phyloP scores from a whole-genome alignment of 2,797 vertebrate species.

The Rhynchotus rufescens region DNA sequence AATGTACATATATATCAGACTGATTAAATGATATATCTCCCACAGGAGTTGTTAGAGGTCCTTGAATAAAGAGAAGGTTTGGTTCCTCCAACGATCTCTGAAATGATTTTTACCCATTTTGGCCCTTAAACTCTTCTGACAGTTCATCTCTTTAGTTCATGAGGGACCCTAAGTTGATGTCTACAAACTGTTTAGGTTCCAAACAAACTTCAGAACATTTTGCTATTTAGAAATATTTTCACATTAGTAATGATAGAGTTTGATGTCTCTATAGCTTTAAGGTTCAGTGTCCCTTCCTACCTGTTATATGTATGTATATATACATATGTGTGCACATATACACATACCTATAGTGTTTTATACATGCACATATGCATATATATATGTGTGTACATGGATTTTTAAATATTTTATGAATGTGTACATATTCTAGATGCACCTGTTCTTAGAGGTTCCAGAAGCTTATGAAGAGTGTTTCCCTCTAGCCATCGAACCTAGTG shows the following conservation, averaged over 20 bases:
- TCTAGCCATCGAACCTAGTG: neutral
- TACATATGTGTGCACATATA: neutral
- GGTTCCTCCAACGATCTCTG: neutral
- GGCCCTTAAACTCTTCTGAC: neutral
- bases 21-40: neutral
- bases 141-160: neutral
- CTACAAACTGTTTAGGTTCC: neutral
- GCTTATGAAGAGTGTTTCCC: neutral
- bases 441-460: neutral
- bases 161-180: neutral
- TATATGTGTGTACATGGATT: neutral
- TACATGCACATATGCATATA: accelerated
- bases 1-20: neutral
- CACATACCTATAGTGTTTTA: neutral
- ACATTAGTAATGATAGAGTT: neutral
- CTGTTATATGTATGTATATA: neutral
- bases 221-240: neutral
- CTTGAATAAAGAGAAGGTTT: neutral
- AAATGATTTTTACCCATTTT: neutral
- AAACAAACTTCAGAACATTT: neutral
- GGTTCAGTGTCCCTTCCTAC: neutral
- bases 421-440: neutral
- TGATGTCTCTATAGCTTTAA: neutral
- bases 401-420: neutral
- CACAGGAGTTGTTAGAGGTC: neutral